Evolutionary conservation across 2,888 invertebrate species (phyloP).

Genomic region (Pammene fasciana): DNA sequence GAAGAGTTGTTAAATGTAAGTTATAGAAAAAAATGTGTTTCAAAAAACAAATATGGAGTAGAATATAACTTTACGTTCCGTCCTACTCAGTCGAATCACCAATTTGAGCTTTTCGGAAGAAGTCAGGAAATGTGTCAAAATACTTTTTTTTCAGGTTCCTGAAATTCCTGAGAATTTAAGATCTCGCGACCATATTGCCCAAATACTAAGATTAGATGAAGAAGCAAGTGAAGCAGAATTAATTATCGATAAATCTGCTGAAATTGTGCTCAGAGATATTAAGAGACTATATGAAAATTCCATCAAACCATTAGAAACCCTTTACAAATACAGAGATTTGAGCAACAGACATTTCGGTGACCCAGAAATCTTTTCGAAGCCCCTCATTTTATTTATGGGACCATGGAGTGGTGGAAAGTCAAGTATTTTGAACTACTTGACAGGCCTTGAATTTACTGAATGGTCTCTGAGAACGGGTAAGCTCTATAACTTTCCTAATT

Average conservation of each 20-base stretch:
- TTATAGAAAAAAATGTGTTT: slow-evolving; percentile 11
- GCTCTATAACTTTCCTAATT: background rate
- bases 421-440: slow-evolving; percentile 95
- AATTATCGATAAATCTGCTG: slow-evolving; percentile 88
- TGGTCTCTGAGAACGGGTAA: slow-evolving; percentile 94
- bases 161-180: slow-evolving; percentile 90
- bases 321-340: slow-evolving; percentile 95
- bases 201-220: slow-evolving; percentile 90
- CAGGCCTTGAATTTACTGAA: slow-evolving; percentile 92
- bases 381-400: slow-evolving; percentile 96
- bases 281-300: slow-evolving; percentile 93
- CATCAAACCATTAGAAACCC: slow-evolving; percentile 94
- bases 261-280: slow-evolving; percentile 91
- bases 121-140: too few species aligned
- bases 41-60: too few species aligned
- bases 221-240: slow-evolving; percentile 88
- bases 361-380: slow-evolving; percentile 97
- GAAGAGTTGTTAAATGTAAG: slow-evolving; percentile 85
- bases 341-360: slow-evolving; percentile 96
- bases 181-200: slow-evolving; percentile 90
- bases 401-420: slow-evolving; percentile 99
- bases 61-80: too few species aligned
- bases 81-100: background rate
- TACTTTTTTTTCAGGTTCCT: slow-evolving; percentile 82
- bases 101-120: background rate